A percentile compares a stretch with the other conserved stretches of the same genome.
These are phyloP conservation scores for Plecturocebus donacophilus DNA, from an alignment of 2,113 vertebrate genomes.

Conservation along the genomic window DNA sequence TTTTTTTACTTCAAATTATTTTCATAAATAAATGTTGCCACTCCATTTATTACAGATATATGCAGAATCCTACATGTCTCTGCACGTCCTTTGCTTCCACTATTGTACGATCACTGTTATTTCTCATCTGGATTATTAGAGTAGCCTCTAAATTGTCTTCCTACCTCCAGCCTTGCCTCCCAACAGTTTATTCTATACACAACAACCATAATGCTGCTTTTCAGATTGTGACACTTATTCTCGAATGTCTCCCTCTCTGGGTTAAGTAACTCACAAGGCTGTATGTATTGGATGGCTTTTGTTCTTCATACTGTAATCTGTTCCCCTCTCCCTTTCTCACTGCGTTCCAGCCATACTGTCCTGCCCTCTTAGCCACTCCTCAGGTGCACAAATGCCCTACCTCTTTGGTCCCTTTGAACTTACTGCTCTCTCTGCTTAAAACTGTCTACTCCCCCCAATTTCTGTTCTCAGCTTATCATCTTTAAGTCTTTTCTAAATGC, in stretches of 20 bases:
- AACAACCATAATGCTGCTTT: neutral
- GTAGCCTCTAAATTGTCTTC: neutral
- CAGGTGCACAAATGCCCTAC: neutral
- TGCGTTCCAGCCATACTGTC: neutral
- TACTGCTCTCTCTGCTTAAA: neutral
- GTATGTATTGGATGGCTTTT: neutral
- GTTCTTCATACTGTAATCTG: neutral
- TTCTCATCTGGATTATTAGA: neutral
- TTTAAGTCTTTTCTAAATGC: neutral
- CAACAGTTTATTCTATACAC: accelerated
- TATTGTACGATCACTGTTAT: neutral
- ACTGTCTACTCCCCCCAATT: neutral
- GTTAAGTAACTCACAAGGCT: neutral
- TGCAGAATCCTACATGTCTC: neutral
- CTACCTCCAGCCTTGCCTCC: neutral
- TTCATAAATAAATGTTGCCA: neutral
- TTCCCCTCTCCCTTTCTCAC: accelerated
- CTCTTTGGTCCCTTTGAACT: neutral
- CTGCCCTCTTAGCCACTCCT: neutral
- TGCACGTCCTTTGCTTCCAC: neutral
- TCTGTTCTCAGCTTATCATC: neutral
- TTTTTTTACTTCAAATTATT: neutral
- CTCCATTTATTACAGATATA: neutral
- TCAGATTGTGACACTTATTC: neutral
- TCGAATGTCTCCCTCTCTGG: neutral